Percentiles rank a stretch among this genome's conserved stretches.
These are phyloP conservation scores for Caenorhabditis uteleia DNA, from an alignment of 2,888 invertebrate genomes.

Conservation along the genomic window DNA sequence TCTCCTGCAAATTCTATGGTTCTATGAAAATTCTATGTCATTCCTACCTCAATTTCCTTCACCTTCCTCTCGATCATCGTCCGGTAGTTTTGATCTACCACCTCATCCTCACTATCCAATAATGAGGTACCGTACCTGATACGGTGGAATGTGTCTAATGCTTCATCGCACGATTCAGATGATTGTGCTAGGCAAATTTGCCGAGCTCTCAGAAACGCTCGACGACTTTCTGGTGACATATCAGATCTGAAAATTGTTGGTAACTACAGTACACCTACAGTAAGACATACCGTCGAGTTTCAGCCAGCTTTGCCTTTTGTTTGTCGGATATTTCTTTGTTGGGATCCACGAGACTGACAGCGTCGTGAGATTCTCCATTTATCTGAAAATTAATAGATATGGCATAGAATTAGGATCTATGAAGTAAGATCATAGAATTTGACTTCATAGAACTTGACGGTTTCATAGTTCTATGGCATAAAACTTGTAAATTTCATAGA, in stretches of 20 bases:
- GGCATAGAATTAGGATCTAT: not conserved
- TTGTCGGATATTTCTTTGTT: too few relatives aligned
- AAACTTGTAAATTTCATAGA: not conserved
- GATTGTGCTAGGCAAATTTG: constrained; percentile 40
- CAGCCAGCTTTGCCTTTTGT: not conserved
- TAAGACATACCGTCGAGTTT: not conserved
- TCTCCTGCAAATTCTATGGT: constrained; percentile 1
- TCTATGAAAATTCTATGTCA: too few relatives aligned
- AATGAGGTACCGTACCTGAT: constrained; percentile 42
- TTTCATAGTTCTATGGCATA: too few relatives aligned
- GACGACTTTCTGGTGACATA: constrained; percentile 25
- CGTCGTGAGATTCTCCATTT: constrained; percentile 31
- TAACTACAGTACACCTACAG: not conserved
- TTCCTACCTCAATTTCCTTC: constrained; percentile 10
- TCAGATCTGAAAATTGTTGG: constrained; percentile 20
- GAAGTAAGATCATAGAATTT: not conserved
- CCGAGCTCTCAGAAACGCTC: constrained; percentile 33
- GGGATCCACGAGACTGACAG: constrained; percentile 22
- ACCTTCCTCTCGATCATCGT: constrained; percentile 29
- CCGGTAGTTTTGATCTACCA: constrained; percentile 7
- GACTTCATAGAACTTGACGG: too few relatives aligned
- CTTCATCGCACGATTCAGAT: constrained; percentile 40
- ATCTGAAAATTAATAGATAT: constrained; percentile 16
- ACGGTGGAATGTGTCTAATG: constrained; percentile 45
- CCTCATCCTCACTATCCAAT: constrained; percentile 3